phyloP scores from a whole-genome alignment of 2,797 vertebrate genomes.

The Gambelia wislizenii region DNA sequence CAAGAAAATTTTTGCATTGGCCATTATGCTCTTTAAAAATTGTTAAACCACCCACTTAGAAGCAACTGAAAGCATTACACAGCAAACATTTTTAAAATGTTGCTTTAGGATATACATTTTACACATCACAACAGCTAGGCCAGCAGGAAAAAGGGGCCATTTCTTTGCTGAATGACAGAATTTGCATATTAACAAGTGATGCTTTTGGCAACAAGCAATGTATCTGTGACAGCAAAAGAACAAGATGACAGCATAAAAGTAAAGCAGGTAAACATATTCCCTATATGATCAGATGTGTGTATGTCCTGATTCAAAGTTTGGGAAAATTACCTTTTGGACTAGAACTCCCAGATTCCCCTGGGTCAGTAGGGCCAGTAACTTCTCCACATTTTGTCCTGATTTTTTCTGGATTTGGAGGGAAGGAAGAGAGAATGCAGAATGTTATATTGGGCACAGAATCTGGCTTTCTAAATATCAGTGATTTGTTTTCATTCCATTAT shows the following conservation, averaged over 20 bases:
- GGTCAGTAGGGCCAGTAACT: neutral
- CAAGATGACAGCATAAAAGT: neutral
- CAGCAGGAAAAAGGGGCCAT: neutral
- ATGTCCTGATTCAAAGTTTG: neutral
- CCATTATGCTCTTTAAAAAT: neutral
- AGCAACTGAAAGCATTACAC: neutral
- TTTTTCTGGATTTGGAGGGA: no score
- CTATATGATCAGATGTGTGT: neutral
- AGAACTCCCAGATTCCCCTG: neutral
- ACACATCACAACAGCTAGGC: neutral
- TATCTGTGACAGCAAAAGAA: neutral
- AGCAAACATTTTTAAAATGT: neutral
- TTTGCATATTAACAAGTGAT: neutral
- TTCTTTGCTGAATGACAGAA: neutral
- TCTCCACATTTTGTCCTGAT: no score
- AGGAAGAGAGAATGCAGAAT: no score
- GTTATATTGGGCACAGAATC: no score
- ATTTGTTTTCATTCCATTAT: no score
- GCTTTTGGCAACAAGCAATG: neutral
- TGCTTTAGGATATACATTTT: conserved; percentile 7
- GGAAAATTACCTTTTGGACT: neutral
- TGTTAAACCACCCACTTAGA: neutral
- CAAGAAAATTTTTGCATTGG: neutral
- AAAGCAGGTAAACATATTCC: neutral
- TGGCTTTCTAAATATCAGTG: no score